Evolutionary conservation across 2,113 vertebrate species (phyloP).

Genomic region (Dolichallabes microphthalmus): DNA sequence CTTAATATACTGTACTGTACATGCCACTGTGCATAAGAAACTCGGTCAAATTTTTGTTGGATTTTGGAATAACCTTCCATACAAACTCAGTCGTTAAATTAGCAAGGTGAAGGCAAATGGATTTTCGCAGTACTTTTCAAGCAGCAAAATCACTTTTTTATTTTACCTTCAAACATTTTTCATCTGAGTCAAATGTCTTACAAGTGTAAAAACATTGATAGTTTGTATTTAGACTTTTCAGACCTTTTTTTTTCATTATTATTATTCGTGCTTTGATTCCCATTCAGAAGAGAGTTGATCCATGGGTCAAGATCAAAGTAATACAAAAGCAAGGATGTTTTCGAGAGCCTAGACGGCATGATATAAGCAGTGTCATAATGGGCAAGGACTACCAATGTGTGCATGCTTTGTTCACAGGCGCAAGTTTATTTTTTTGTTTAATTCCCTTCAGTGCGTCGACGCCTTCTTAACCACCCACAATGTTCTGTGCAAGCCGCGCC

Average conservation of each 20-base stretch:
- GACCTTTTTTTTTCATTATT: background rate
- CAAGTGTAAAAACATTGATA: background rate
- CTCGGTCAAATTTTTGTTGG: background rate
- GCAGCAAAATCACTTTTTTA: background rate
- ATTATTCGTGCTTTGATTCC: background rate
- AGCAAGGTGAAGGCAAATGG: background rate
- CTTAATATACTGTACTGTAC: background rate
- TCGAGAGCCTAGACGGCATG: background rate
- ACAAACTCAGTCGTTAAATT: background rate
- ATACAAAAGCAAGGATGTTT: background rate
- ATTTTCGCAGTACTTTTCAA: background rate
- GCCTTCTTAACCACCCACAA: constrained; percentile 25
- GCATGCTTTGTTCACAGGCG: background rate
- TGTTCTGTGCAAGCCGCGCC: background rate
- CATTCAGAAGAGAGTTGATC: background rate
- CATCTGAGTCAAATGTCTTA: background rate
- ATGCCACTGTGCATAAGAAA: background rate
- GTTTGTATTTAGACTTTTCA: background rate
- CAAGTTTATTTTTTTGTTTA: background rate
- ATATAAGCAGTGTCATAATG: background rate
- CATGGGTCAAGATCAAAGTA: background rate
- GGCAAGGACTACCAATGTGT: background rate
- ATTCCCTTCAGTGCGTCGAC: background rate
- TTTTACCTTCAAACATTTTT: background rate
- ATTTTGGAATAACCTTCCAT: background rate